phyloP scores from a whole-genome alignment of 2,888 invertebrate genomes.

The Torymus auratus region DNA sequence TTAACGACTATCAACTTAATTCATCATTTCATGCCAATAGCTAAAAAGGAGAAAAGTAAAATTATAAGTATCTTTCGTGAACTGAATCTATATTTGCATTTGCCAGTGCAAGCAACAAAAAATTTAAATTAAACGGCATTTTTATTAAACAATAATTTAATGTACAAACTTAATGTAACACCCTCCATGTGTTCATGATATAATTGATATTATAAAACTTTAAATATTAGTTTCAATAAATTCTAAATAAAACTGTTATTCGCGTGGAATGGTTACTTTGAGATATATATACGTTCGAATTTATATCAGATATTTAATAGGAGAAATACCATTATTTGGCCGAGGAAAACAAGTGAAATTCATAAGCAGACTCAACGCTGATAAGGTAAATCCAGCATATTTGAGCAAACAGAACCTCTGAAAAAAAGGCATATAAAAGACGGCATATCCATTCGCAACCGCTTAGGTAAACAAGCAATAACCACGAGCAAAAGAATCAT shows the following conservation, averaged over 20 bases:
- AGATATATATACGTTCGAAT: too few species aligned
- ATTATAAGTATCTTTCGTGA: background rate
- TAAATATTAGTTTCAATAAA: conserved; percentile 37
- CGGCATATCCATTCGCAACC: background rate
- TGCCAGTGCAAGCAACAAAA: background rate
- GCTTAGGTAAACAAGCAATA: conserved; percentile 7
- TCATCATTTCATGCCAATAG: background rate
- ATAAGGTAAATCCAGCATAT: too few species aligned
- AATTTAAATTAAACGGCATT: conserved; percentile 12
- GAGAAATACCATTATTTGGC: background rate
- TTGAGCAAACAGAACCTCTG: background rate
- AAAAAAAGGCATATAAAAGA: background rate
- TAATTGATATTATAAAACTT: conserved; percentile 3
- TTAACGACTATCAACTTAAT: background rate
- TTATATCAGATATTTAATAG: conserved; percentile 19
- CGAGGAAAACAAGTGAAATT: too few species aligned
- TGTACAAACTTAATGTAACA: conserved; percentile 29
- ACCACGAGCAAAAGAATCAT: conserved; percentile 13
- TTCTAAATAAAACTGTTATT: conserved; percentile 49
- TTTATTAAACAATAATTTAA: conserved; percentile 25
- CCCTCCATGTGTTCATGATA: conserved; percentile 31
- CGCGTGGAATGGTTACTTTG: background rate
- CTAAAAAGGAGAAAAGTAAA: conserved; percentile 11
- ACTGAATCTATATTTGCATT: conserved; percentile 3
- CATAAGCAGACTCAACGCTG: too few species aligned